Evolutionary conservation across 2,113 vertebrate genomes (phyloP).

Genomic region (Rhynchomys soricoides): DNA sequence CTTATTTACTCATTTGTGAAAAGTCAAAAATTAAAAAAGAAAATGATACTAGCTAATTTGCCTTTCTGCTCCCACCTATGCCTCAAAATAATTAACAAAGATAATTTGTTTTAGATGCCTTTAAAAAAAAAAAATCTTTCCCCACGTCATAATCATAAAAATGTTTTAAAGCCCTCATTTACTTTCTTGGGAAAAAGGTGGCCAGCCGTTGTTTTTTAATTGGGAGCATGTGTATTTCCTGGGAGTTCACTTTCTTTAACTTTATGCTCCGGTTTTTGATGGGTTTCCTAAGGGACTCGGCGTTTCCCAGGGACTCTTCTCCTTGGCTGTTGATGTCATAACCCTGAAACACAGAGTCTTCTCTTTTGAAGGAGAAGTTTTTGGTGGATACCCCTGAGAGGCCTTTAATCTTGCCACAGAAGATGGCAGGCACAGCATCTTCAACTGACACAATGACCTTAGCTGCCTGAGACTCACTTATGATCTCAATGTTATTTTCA

Average conservation of each 20-base stretch:
- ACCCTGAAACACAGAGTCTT: slow-evolving; percentile 92
- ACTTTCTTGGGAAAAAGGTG: slow-evolving; percentile 97
- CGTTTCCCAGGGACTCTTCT: slow-evolving; percentile 89
- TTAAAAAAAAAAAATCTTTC: slow-evolving; percentile 87
- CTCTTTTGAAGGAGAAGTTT: slow-evolving; percentile 99
- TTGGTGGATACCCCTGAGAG: slow-evolving; percentile 98
- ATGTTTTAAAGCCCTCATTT: slow-evolving; percentile 88
- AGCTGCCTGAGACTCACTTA: slow-evolving; percentile 94
- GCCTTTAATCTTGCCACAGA: slow-evolving; percentile 98
- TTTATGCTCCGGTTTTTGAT: slow-evolving; percentile 96
- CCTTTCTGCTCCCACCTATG: slow-evolving; percentile 74
- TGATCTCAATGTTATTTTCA: slow-evolving; percentile 91
- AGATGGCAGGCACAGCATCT: slow-evolving; percentile 95
- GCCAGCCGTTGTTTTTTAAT: slow-evolving; percentile 99
- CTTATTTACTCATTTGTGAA: slow-evolving; percentile 88
- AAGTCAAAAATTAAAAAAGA: slow-evolving; percentile 86
- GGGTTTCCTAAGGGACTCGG: slow-evolving; percentile 92
- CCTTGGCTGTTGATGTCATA: slow-evolving; percentile 89
- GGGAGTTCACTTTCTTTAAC: slow-evolving; percentile 99
- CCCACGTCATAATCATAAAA: slow-evolving; percentile 85
- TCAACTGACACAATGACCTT: slow-evolving; percentile 99
- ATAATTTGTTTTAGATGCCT: slow-evolving; percentile 89
- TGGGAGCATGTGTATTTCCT: slow-evolving; percentile 98
- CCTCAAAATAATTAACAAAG: slow-evolving; percentile 90
- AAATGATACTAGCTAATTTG: slow-evolving; percentile 81